Evolutionary conservation across 2,113 vertebrate genomes (phyloP).

Genomic region (Odocoileus hemionus): DNA sequence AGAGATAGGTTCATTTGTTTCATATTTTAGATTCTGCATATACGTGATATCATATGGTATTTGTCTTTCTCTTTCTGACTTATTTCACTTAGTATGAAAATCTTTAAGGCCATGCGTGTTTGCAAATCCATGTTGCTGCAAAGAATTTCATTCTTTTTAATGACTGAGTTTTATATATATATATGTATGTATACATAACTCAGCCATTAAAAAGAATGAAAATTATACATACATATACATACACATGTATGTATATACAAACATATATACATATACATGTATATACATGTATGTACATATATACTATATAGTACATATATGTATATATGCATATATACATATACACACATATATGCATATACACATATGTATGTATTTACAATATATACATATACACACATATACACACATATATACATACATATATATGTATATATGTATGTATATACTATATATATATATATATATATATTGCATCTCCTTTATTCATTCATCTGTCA

Average conservation of each 20-base stretch:
- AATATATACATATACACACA: not conserved
- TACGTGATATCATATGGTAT: not conserved
- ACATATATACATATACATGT: too few species aligned
- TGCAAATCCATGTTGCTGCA: not conserved
- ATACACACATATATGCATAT: too few species aligned
- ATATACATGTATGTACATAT: too few species aligned
- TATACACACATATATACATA: not conserved
- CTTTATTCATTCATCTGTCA: not conserved
- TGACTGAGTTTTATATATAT: not conserved
- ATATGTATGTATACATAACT: not conserved
- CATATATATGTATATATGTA: not conserved
- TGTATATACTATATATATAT: not conserved
- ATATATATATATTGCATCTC: not conserved
- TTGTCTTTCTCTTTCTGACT: not conserved
- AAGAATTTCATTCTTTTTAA: not conserved
- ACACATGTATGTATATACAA: too few species aligned
- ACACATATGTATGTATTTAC: not conserved
- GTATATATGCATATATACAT: not conserved
- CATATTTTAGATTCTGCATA: not conserved
- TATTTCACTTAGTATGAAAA: not conserved
- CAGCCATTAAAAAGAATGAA: too few species aligned
- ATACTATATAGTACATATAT: too few species aligned
- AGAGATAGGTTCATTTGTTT: not conserved
- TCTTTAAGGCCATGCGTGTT: not conserved
- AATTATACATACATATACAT: too few species aligned